phyloP scores from a whole-genome alignment of 2,797 vertebrate species.

The Telmatherina bonti region DNA sequence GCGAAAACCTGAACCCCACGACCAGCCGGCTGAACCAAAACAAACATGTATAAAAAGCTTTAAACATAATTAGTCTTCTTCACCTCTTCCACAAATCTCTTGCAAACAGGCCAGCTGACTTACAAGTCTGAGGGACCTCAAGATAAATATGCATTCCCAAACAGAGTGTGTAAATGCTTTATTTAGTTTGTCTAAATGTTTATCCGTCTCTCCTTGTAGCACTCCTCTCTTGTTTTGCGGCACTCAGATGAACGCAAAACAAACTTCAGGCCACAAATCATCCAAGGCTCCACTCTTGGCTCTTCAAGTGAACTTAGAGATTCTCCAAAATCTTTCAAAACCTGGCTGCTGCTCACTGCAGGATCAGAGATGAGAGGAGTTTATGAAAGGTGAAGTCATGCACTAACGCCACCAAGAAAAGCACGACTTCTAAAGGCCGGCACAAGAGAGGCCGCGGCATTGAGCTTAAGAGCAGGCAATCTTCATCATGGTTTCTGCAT shows the following conservation, averaged over 20 bases:
- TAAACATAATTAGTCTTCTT: conserved; percentile 72
- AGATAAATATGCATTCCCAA: conserved; percentile 73
- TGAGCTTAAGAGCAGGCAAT: not conserved
- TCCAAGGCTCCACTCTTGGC: conserved; percentile 68
- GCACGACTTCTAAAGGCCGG: conserved; percentile 57
- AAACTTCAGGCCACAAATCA: conserved; percentile 66
- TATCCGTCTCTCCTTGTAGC: conserved; percentile 76
- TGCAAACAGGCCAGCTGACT: conserved; percentile 68
- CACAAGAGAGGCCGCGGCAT: not conserved
- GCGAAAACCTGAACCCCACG: conserved; percentile 35
- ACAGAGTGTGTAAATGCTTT: conserved; percentile 68
- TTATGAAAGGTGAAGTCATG: conserved; percentile 37
- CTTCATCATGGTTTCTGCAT: conserved; percentile 21
- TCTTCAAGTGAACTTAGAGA: conserved; percentile 52
- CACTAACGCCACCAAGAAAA: conserved; percentile 47
- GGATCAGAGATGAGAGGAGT: conserved; percentile 49
- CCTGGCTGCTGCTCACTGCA: conserved; percentile 15
- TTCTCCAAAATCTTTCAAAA: conserved; percentile 37
- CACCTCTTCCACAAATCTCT: conserved; percentile 66
- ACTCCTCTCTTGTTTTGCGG: conserved; percentile 72
- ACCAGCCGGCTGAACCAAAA: conserved; percentile 63
- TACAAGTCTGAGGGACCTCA: conserved; percentile 61
- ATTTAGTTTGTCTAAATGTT: conserved; percentile 86
- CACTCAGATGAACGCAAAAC: conserved; percentile 71
- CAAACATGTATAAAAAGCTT: conserved; percentile 72